phyloP scores from a whole-genome alignment of 2,797 vertebrate genomes.

The Manis javanica region DNA sequence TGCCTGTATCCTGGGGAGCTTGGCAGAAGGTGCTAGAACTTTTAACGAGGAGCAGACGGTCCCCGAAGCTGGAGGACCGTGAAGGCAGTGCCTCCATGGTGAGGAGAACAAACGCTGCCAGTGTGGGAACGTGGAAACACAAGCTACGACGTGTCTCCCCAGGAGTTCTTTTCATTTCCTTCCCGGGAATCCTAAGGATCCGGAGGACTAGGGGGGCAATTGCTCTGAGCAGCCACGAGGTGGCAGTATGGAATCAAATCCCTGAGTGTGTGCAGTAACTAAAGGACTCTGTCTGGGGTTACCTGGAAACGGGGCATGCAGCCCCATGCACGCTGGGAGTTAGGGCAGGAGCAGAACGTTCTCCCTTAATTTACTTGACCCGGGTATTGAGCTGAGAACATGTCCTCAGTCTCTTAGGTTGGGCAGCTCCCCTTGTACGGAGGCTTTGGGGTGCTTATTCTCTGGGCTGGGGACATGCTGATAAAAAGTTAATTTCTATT shows the following conservation, averaged over 20 bases:
- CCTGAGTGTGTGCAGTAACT: accelerated
- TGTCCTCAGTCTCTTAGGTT: conserved; percentile 77
- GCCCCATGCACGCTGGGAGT: conserved; percentile 46
- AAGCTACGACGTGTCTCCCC: accelerated
- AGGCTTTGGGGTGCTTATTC: conserved; percentile 84
- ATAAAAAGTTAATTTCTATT: conserved; percentile 91
- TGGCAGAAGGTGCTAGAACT: background rate
- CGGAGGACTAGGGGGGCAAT: background rate
- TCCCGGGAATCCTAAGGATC: background rate
- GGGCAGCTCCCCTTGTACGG: conserved; percentile 81
- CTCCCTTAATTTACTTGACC: conserved; percentile 75
- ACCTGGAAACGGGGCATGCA: background rate
- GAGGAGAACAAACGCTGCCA: background rate
- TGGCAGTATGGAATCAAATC: conserved; percentile 28
- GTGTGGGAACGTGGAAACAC: background rate
- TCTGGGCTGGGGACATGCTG: conserved; percentile 85
- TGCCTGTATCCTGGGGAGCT: background rate
- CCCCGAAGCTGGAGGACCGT: background rate
- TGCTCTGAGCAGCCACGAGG: background rate
- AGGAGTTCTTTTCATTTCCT: background rate
- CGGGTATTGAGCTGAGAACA: conserved; percentile 77
- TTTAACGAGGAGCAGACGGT: background rate
- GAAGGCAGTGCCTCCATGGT: background rate
- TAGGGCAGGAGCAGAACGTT: conserved; percentile 57
- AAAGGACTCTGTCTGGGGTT: background rate